Percentiles rank a stretch among this genome's conserved stretches.
Evolutionary conservation across 2,888 invertebrate genomes (phyloP).

Genomic region (Lamproptera curius): DNA sequence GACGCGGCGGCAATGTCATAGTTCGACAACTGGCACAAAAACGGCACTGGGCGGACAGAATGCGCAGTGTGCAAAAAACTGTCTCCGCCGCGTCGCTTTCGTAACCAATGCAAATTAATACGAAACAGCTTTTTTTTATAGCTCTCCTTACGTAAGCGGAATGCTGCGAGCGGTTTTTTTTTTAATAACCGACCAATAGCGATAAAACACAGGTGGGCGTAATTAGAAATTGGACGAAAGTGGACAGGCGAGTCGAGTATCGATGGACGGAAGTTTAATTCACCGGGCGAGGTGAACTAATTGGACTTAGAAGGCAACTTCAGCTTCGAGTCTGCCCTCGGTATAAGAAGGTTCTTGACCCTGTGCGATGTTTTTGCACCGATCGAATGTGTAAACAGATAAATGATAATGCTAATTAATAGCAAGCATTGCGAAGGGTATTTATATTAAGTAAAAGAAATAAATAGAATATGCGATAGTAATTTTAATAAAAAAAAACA

Average conservation of each 20-base stretch:
- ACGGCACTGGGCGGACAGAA: not conserved
- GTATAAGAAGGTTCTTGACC: conserved; percentile 6
- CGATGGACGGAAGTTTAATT: conserved; percentile 1
- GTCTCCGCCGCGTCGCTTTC: conserved; percentile 10
- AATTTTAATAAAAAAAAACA: too few species aligned
- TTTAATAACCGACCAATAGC: too few species aligned
- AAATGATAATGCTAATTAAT: not conserved
- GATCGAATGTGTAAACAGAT: not conserved
- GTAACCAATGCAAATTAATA: conserved; percentile 16
- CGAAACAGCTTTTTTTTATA: conserved; percentile 10
- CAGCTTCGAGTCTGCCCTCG: not conserved
- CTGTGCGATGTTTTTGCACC: not conserved
- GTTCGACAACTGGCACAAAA: too few species aligned
- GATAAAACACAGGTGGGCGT: not conserved
- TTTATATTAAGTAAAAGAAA: too few species aligned
- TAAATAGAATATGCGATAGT: too few species aligned
- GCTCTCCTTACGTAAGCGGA: conserved; percentile 1
- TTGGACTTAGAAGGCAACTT: not conserved
- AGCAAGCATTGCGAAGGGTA: too few species aligned
- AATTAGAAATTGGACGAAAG: not conserved
- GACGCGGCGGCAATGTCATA: too few species aligned
- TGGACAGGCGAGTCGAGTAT: not conserved
- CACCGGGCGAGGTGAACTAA: not conserved
- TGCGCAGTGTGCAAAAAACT: conserved; percentile 1
- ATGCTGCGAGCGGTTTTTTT: not conserved